Percentiles rank a stretch among this genome's conserved stretches.
phyloP scores from a whole-genome alignment of 2,113 vertebrate genomes.

The Muscicapa adusta region DNA sequence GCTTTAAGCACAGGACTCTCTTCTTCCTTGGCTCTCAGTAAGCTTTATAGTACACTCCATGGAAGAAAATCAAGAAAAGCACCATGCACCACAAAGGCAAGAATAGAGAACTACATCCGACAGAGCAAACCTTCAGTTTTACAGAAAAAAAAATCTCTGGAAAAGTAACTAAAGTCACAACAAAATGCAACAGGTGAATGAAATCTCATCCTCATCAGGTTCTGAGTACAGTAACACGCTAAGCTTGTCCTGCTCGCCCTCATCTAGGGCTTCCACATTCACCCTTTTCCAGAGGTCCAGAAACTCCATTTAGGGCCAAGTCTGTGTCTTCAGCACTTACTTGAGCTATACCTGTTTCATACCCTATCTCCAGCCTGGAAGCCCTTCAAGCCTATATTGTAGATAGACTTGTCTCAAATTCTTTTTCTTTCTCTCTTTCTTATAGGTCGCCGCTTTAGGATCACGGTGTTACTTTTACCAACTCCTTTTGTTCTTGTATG shows the following conservation, averaged over 20 bases:
- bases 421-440: fast-evolving
- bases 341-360: fast-evolving
- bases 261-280: neutral
- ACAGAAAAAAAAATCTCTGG: neutral
- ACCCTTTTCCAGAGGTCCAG: neutral
- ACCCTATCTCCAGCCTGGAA: fast-evolving
- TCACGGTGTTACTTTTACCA: fast-evolving
- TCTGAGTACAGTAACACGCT: neutral
- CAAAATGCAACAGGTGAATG: neutral
- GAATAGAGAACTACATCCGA: fast-evolving
- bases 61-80: fast-evolving
- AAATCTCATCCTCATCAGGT: neutral
- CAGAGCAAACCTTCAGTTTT: neutral
- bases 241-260: neutral
- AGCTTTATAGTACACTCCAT: fast-evolving
- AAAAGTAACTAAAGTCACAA: neutral
- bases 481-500: neutral
- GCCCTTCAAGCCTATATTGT: fast-evolving
- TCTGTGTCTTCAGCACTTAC: fast-evolving
- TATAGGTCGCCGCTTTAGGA: fast-evolving
- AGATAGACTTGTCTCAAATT: neutral
- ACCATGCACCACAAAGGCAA: neutral
- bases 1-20: fast-evolving
- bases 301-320: neutral
- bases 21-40: neutral